Conservation (phyloP, 2,797 vertebrate species). For the Mallotus villosus region DNA sequence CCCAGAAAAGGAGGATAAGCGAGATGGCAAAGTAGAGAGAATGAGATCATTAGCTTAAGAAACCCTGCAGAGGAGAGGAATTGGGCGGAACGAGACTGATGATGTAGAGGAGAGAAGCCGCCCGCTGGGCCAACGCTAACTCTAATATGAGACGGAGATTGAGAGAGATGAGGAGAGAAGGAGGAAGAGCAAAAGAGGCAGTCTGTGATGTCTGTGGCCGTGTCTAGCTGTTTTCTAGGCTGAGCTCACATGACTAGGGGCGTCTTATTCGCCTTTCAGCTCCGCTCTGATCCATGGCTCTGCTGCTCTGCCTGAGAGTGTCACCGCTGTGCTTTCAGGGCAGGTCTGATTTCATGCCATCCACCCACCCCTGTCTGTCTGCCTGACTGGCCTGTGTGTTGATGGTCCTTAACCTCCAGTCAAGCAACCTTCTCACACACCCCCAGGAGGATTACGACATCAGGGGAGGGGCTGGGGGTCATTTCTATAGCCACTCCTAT, state of each 20-base stretch:
- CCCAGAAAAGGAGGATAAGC: slow-evolving; percentile 10
- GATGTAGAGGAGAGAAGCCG: neutral
- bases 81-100: slow-evolving; percentile 31
- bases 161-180: neutral
- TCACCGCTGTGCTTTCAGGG: slow-evolving; percentile 40
- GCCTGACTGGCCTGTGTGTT: slow-evolving; percentile 11
- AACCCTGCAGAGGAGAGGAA: slow-evolving; percentile 51
- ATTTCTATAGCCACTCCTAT: neutral
- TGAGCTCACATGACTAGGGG: slow-evolving; percentile 4
- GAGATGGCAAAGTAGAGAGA: slow-evolving; percentile 25
- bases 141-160: slow-evolving; percentile 11
- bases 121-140: neutral
- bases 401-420: slow-evolving; percentile 44
- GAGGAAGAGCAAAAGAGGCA: slow-evolving; percentile 8
- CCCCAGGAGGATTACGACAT: slow-evolving; percentile 19
- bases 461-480: neutral
- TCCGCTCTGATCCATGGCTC: slow-evolving; percentile 6
- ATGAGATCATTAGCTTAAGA: slow-evolving; percentile 53
- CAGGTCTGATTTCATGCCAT: slow-evolving; percentile 39
- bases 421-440: slow-evolving; percentile 42
- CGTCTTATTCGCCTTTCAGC: neutral
- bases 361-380: slow-evolving; percentile 2
- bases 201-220: slow-evolving; percentile 3
- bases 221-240: neutral
- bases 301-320: slow-evolving; percentile 15